Evolutionary conservation across 2,113 vertebrate species (phyloP).

Genomic region (Phaetusa simplex): DNA sequence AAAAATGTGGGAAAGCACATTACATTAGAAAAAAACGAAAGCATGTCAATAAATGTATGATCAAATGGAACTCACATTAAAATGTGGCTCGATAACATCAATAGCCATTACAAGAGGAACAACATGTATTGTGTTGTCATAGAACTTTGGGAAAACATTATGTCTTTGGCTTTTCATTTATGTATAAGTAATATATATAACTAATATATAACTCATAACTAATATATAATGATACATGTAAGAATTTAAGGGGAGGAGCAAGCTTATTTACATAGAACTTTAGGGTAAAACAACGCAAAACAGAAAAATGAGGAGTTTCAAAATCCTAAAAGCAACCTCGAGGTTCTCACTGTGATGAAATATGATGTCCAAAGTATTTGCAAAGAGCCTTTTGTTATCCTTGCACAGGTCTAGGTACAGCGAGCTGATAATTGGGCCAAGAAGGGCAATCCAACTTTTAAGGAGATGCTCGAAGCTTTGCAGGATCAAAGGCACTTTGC

Average conservation of each 20-base stretch:
- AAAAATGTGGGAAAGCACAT: not conserved
- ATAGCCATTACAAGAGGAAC: not conserved
- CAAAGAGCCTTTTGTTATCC: not conserved
- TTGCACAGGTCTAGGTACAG: not conserved
- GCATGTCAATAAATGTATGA: not conserved
- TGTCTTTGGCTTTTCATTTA: not conserved
- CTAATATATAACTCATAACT: not conserved
- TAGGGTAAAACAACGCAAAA: not conserved
- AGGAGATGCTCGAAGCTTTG: not conserved
- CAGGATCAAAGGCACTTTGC: not conserved
- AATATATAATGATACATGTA: too few relatives aligned
- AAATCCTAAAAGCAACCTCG: not conserved
- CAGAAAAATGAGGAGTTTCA: not conserved
- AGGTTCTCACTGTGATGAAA: not conserved
- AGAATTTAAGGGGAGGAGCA: not conserved
- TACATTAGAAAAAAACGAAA: not conserved
- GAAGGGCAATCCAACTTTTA: not conserved
- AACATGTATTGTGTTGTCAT: accelerated
- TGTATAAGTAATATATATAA: not conserved
- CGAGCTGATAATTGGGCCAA: accelerated
- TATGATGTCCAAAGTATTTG: not conserved
- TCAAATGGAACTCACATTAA: not conserved
- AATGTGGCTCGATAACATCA: constrained; percentile 25
- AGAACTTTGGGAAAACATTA: not conserved
- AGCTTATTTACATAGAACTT: not conserved